Evolutionary conservation across 1,140 invertebrate species (phyloP), one percentile per base, ranked within the genome.

Genomic region (Drosophila tristis): DNA sequence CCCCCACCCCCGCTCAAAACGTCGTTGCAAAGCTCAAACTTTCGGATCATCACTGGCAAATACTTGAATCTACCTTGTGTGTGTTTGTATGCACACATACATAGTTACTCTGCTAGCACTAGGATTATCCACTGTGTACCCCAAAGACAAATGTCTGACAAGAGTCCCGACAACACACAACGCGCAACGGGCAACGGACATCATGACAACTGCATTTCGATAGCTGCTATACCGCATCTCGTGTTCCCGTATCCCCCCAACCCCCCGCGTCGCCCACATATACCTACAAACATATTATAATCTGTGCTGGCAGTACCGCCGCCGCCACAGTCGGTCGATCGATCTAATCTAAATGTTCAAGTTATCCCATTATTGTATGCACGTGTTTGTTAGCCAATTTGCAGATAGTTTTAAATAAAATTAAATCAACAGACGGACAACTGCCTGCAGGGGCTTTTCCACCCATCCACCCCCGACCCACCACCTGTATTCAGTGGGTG

Each of bases 301-400:
- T 48, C 57, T n/a, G 26, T 39, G 59, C 45, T 49, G 56, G 55
- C 26, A 16, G 55, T 15, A n/a, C n/a, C n/a, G 31, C 16, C 20
- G 31, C 16, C 20, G 20, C 13, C 61, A 47, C 50, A 35, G 16
- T 49, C 64, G 50, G 66, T 57, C n/a, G 23, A 49, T 29, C 35
- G 20, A 43, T 43, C 43, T 70, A 50, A 70, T 20, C 20, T 20
- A 20, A 20, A 20, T 35, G 31, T 31, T 31, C 31, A 73, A 63
- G 70, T 70, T 68, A 58, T 49, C 44, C 64, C 66, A 70, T 70
- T 73, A 20, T 20, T 20, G 20, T 20, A 77, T 65, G 64, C 66
- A 70, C 66, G 64, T 68, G 64, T 70, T 71, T 71, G 67, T 71
- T 71, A 71, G 67, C 67, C 53, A 71, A 71, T 71, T 68, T 71